Percentiles rank a stretch among this genome's conserved stretches.
phyloP scores from a whole-genome alignment of 2,797 vertebrate genomes.

The Aphelocoma californica region DNA sequence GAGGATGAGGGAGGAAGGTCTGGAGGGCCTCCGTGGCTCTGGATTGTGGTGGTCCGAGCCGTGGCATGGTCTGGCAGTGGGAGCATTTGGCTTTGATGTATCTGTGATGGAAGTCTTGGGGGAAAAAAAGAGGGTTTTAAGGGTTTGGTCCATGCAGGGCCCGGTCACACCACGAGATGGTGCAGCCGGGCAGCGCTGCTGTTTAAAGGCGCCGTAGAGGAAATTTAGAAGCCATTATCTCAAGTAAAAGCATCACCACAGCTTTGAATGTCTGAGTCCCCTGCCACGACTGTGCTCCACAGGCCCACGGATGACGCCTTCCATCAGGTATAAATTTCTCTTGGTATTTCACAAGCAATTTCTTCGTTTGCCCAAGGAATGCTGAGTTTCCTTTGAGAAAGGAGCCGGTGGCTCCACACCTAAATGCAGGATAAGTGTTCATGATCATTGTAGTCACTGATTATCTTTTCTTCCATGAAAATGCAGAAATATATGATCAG shows the following conservation, averaged over 20 bases:
- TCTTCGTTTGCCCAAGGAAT: not conserved
- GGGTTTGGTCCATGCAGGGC: not conserved
- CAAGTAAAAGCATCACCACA: not conserved
- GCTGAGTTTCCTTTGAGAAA: not conserved
- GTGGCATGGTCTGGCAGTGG: not conserved
- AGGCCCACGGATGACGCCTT: accelerated
- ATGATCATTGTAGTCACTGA: accelerated
- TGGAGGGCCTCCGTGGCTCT: not conserved
- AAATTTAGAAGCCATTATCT: not conserved
- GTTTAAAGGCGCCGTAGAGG: not conserved
- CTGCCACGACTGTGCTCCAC: not conserved
- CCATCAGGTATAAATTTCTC: not conserved
- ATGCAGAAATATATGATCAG: not conserved
- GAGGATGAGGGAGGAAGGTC: not conserved
- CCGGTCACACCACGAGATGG: conserved; percentile 45
- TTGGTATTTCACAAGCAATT: not conserved
- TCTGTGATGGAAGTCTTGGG: accelerated
- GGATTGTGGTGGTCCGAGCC: not conserved
- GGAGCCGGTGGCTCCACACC: not conserved
- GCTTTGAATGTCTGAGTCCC: not conserved
- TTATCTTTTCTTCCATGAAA: not conserved
- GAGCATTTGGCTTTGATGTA: accelerated
- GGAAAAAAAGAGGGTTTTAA: not conserved
- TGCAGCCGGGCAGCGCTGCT: conserved; percentile 23
- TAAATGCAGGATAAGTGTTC: not conserved